Conservation (phyloP, 2,888 invertebrate species). For the Euplagia quadripunctaria region DNA sequence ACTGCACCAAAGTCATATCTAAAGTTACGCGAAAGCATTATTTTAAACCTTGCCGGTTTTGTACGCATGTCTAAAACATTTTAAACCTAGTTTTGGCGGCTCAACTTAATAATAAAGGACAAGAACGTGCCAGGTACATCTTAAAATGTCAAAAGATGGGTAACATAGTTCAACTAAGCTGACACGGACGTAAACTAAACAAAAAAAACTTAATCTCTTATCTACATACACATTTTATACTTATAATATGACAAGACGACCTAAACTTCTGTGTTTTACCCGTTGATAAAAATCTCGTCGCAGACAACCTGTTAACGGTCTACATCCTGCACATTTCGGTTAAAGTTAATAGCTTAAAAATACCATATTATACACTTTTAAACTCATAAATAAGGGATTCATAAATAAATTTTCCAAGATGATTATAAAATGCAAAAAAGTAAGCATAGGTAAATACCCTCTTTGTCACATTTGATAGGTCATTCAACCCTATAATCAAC, state of each 20-base stretch:
- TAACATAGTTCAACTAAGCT: constrained; percentile 10
- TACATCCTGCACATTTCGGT: constrained; percentile 55
- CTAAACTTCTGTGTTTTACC: constrained; percentile 43
- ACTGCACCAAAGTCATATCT: not conserved
- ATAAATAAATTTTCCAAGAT: constrained; percentile 54
- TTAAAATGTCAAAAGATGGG: not conserved
- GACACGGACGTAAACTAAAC: constrained; percentile 15
- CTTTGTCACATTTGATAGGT: constrained; percentile 53
- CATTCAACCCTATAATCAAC: constrained; percentile 53
- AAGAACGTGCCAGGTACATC: constrained; percentile 1
- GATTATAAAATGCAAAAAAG: constrained; percentile 57
- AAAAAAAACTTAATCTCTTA: constrained; percentile 25
- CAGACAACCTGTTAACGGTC: constrained; percentile 45
- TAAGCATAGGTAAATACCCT: constrained; percentile 55
- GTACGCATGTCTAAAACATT: not conserved
- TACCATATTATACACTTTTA: constrained; percentile 31
- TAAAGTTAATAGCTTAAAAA: constrained; percentile 32
- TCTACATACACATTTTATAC: constrained; percentile 31
- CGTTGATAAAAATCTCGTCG: constrained; percentile 54
- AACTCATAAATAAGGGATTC: constrained; percentile 63
- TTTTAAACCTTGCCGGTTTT: not conserved
- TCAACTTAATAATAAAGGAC: not conserved
- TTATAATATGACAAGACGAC: constrained; percentile 26
- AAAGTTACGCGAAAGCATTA: not conserved
- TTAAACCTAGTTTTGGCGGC: not conserved